phyloP scores from a whole-genome alignment of 2,113 vertebrate genomes.

The Boulengeromyrus knoepffleri region DNA sequence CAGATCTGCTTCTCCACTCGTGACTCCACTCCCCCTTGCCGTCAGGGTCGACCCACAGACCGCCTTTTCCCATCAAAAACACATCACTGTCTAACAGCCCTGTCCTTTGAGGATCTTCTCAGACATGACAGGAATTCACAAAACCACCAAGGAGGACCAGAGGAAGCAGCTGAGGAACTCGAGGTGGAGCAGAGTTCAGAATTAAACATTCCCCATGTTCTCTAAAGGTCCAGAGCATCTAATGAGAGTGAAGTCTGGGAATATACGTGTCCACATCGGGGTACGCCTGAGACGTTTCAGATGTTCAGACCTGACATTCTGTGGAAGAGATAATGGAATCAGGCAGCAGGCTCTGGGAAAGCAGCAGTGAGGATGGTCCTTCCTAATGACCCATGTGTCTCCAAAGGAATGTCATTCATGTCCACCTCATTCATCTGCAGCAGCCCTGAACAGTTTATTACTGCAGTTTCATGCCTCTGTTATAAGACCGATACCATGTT shows the following conservation, averaged over 20 bases:
- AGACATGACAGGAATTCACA: constrained; percentile 46
- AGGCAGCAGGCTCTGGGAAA: neutral
- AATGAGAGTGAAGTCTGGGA: neutral
- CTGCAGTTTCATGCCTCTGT: neutral
- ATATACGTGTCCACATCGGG: neutral
- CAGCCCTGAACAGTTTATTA: neutral
- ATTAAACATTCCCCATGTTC: neutral
- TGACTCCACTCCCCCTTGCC: neutral
- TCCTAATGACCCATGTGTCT: neutral
- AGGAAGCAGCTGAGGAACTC: constrained; percentile 47
- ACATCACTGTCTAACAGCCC: constrained; percentile 38
- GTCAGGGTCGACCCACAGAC: constrained; percentile 47
- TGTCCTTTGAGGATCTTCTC: constrained; percentile 45
- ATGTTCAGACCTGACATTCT: neutral
- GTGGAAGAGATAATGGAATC: neutral
- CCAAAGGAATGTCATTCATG: neutral
- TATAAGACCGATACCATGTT: neutral
- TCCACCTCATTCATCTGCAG: neutral
- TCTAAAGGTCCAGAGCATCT: neutral
- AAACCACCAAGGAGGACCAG: constrained; percentile 45
- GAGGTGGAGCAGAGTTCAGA: neutral
- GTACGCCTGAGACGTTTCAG: neutral
- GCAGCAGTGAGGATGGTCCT: neutral
- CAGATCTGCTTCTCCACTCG: neutral
- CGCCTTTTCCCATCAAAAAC: constrained; percentile 26